Evolutionary conservation across 2,888 invertebrate genomes (phyloP).

Genomic region (Parelbella ahira): DNA sequence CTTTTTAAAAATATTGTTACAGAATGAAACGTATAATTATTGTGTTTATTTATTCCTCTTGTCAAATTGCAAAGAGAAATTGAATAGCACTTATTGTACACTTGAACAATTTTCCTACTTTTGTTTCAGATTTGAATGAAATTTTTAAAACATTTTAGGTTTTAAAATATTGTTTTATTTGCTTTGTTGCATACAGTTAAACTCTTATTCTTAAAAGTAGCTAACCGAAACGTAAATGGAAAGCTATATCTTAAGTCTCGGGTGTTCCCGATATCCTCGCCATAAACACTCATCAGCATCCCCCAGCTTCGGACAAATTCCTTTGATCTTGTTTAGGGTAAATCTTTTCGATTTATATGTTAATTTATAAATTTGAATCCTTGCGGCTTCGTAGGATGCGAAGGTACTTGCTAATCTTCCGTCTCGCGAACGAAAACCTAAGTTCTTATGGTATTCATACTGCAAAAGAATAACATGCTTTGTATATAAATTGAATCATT

Average conservation of each 20-base stretch:
- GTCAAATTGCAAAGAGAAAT: too few relatives aligned
- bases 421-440: constrained; percentile 40
- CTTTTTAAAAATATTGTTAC: too few relatives aligned
- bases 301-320: constrained; percentile 68
- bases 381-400: constrained; percentile 52
- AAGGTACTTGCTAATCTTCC: constrained; percentile 61
- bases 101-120: too few relatives aligned
- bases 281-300: constrained; percentile 68
- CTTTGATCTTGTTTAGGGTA: constrained; percentile 76
- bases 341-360: constrained; percentile 79
- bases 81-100: too few relatives aligned
- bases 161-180: too few relatives aligned
- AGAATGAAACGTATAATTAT: too few relatives aligned
- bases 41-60: too few relatives aligned
- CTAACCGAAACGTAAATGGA: constrained; percentile 54
- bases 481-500: constrained; percentile 20
- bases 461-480: constrained; percentile 15
- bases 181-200: constrained; percentile 33
- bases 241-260: constrained; percentile 39
- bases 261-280: constrained; percentile 30
- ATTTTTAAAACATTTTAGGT: too few relatives aligned
- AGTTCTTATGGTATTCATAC: constrained; percentile 24
- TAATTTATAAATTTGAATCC: constrained; percentile 76
- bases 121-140: too few relatives aligned
- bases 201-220: constrained; percentile 43